Evolutionary conservation across 2,113 vertebrate species (phyloP).

Genomic region (Onychostruthus taczanowskii): DNA sequence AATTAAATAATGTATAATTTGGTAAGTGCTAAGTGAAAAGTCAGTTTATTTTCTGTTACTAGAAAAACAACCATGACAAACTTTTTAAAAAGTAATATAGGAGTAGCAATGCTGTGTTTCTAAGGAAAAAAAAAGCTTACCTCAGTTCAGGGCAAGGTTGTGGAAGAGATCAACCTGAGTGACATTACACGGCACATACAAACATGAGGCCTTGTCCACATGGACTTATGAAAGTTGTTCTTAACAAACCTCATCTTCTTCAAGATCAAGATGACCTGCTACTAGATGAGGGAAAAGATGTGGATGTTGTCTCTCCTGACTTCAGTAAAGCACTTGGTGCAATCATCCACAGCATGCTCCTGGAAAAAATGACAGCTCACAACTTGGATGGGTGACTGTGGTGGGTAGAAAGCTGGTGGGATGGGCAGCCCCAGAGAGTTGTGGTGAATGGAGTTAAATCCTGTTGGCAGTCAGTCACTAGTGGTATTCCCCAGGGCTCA

Average conservation of each 20-base stretch:
- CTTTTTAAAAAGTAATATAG: neutral
- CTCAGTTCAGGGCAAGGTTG: neutral
- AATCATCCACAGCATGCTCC: neutral
- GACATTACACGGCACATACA: neutral
- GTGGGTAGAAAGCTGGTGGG: neutral
- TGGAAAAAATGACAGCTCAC: rapidly evolving
- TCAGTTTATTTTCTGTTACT: neutral
- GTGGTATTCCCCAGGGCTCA: neutral
- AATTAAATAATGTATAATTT: neutral
- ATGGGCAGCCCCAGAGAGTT: neutral
- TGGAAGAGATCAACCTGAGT: neutral
- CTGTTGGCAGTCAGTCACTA: too few species aligned
- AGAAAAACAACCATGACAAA: neutral
- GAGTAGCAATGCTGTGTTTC: neutral
- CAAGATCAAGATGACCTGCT: neutral
- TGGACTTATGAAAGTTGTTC: neutral
- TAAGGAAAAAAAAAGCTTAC: neutral
- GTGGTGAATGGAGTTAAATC: neutral
- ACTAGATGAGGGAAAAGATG: neutral
- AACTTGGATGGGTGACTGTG: neutral
- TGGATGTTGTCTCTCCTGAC: neutral
- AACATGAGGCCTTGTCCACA: too few species aligned
- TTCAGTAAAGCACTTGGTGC: neutral
- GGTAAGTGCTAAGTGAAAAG: neutral
- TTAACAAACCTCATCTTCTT: neutral